phyloP scores from a whole-genome alignment of 2,888 invertebrate genomes.

The Omphaloscelis lunosa region DNA sequence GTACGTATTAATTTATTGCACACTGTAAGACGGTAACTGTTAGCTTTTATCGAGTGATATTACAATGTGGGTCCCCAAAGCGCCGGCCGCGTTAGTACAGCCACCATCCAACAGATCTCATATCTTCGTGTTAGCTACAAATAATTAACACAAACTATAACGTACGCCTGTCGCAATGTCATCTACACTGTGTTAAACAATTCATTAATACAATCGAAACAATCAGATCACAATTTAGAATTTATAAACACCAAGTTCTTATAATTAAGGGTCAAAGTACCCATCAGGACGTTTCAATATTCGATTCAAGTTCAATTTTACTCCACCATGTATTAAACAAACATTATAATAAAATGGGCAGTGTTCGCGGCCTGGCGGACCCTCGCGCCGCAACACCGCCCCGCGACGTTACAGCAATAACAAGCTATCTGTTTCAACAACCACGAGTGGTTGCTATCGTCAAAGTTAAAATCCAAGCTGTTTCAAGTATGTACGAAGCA shows the following conservation, averaged over 20 bases:
- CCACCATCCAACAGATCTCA: conserved; percentile 67
- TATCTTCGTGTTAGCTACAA: conserved; percentile 81
- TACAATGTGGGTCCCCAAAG: conserved; percentile 35
- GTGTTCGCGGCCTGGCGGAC: neutral
- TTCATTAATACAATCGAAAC: conserved; percentile 36
- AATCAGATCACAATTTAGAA: conserved; percentile 64
- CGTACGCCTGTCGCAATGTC: conserved; percentile 62
- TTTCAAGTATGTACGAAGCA: conserved; percentile 10
- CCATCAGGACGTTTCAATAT: conserved; percentile 68
- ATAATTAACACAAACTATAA: conserved; percentile 69
- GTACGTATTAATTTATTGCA: conserved; percentile 23
- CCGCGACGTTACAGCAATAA: neutral
- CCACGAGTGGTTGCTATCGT: neutral
- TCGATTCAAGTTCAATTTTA: conserved; percentile 59
- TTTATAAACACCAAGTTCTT: conserved; percentile 61
- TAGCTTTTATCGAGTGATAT: conserved; percentile 1
- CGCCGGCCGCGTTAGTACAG: conserved; percentile 30
- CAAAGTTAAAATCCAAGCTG: neutral
- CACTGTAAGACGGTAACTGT: conserved; percentile 40
- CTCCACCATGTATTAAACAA: conserved; percentile 22
- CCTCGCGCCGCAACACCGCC: neutral
- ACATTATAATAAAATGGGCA: neutral
- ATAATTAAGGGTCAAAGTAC: conserved; percentile 66
- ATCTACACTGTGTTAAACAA: conserved; percentile 56
- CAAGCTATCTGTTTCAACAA: neutral